Evolutionary conservation across 1,140 invertebrate genomes (phyloP).

Genomic region (Sminthurinus signatus): DNA sequence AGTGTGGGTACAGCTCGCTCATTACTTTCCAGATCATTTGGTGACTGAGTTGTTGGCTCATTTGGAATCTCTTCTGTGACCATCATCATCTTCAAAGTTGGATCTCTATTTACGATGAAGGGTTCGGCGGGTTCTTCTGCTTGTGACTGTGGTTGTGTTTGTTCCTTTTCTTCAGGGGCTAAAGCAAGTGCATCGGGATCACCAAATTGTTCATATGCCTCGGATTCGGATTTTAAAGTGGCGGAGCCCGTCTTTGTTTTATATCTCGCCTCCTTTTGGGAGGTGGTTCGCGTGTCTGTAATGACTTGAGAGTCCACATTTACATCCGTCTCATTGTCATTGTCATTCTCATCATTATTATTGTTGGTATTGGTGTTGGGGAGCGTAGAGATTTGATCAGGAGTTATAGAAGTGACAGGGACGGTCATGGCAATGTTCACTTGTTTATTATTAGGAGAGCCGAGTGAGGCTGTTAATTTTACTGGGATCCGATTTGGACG

Average conservation of each 20-base stretch:
- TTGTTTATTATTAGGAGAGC: neutral
- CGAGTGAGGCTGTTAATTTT: neutral
- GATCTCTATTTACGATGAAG: slow-evolving; percentile 23
- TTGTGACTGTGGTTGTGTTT: no score
- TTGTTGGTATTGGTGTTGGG: neutral
- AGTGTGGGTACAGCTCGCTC: slow-evolving; percentile 3
- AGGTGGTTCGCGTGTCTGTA: slow-evolving; percentile 13
- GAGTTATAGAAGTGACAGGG: neutral
- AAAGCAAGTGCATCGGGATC: neutral
- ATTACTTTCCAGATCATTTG: neutral
- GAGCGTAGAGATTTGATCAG: neutral
- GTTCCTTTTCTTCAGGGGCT: no score
- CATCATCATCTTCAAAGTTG: neutral
- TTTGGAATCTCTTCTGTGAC: neutral
- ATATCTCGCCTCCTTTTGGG: slow-evolving; percentile 2
- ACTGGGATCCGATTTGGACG: slow-evolving; percentile 4
- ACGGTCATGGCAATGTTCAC: slow-evolving; percentile 1
- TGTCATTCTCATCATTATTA: neutral
- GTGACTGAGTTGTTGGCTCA: neutral
- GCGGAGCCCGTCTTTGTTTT: slow-evolving; percentile 23
- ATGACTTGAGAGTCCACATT: slow-evolving; percentile 9
- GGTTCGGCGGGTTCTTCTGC: slow-evolving; percentile 7
- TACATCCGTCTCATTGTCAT: slow-evolving; percentile 8
- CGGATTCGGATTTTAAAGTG: slow-evolving; percentile 20
- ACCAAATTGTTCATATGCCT: slow-evolving; percentile 29